Percentiles rank a stretch among this genome's conserved stretches.
Evolutionary conservation across 1,140 invertebrate species (phyloP).

Genomic region (Acromyrmex charruanus): DNA sequence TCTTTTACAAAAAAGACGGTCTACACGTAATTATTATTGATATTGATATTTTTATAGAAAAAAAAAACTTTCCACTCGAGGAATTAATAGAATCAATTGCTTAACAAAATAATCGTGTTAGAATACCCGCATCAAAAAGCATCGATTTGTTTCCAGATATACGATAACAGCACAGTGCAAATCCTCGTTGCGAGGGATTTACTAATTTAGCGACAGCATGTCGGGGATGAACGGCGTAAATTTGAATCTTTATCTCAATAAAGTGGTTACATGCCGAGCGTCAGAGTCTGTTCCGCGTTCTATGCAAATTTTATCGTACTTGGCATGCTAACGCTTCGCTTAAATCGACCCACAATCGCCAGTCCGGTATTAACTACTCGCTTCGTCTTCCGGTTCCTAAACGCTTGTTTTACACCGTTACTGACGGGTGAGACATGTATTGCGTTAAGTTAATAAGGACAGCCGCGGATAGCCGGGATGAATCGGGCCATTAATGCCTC

Average conservation of each 20-base stretch:
- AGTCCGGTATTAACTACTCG: slow-evolving; percentile 15
- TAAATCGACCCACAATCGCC: slow-evolving; percentile 38
- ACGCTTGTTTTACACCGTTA: slow-evolving; percentile 38
- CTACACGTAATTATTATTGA: neutral
- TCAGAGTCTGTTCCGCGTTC: slow-evolving; percentile 40
- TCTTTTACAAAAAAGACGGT: neutral
- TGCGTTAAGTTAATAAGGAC: slow-evolving; percentile 44
- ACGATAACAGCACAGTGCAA: neutral
- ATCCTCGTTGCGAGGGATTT: slow-evolving; percentile 23
- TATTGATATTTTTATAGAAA: slow-evolving; percentile 10
- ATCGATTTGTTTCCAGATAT: slow-evolving; percentile 18
- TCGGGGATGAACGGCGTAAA: slow-evolving; percentile 18
- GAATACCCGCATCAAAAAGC: neutral
- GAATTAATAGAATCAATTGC: slow-evolving; percentile 5
- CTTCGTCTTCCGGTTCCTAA: slow-evolving; percentile 21
- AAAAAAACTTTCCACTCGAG: neutral
- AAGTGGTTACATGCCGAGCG: slow-evolving; percentile 7
- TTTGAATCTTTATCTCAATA: slow-evolving; percentile 62
- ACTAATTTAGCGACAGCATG: slow-evolving; percentile 27
- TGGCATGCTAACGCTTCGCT: slow-evolving; percentile 50
- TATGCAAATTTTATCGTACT: slow-evolving; percentile 61
- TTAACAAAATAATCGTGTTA: slow-evolving; percentile 7
- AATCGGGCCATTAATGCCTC: slow-evolving; percentile 67
- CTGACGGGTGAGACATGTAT: slow-evolving; percentile 53
- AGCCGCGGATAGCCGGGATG: slow-evolving; percentile 41